These are phyloP conservation scores for Portevinia maculata DNA, from an alignment of 2,888 invertebrate genomes.

Conservation along the genomic window DNA sequence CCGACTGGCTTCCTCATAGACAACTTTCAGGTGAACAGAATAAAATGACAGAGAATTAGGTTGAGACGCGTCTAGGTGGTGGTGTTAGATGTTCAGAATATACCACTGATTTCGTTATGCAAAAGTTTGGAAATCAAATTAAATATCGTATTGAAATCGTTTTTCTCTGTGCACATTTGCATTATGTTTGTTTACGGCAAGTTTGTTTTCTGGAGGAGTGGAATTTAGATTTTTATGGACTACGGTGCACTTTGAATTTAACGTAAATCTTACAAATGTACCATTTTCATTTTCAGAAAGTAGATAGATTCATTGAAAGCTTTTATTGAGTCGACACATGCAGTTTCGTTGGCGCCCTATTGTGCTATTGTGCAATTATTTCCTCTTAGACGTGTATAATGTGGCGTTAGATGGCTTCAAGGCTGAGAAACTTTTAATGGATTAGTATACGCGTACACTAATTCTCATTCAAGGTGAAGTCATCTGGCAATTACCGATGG, in stretches of 20 bases:
- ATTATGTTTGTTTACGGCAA: not conserved
- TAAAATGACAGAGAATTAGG: slow-evolving; percentile 28
- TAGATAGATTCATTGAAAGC: not conserved
- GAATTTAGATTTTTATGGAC: not conserved
- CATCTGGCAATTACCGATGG: not conserved
- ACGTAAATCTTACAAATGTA: not conserved
- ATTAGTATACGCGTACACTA: not conserved
- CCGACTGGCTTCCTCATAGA: slow-evolving; percentile 2
- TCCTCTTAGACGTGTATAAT: not conserved
- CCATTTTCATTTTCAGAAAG: not conserved
- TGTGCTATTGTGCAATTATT: not conserved
- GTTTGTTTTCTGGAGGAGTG: not conserved
- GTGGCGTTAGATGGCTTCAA: slow-evolving; percentile 4
- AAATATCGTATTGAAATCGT: not conserved
- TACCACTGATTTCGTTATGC: slow-evolving; percentile 37
- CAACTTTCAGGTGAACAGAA: slow-evolving; percentile 14
- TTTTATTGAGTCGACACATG: slow-evolving; percentile 4
- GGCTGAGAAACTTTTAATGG: slow-evolving; percentile 8
- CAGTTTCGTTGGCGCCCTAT: not conserved
- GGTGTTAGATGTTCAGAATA: not conserved
- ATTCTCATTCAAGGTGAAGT: slow-evolving; percentile 5
- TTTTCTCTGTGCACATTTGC: not conserved
- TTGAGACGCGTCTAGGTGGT: slow-evolving; percentile 24
- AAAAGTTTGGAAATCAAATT: slow-evolving; percentile 33
- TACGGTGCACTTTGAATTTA: slow-evolving; percentile 2